phyloP scores from a whole-genome alignment of 1,140 invertebrate species.

The Heliconius congener region DNA sequence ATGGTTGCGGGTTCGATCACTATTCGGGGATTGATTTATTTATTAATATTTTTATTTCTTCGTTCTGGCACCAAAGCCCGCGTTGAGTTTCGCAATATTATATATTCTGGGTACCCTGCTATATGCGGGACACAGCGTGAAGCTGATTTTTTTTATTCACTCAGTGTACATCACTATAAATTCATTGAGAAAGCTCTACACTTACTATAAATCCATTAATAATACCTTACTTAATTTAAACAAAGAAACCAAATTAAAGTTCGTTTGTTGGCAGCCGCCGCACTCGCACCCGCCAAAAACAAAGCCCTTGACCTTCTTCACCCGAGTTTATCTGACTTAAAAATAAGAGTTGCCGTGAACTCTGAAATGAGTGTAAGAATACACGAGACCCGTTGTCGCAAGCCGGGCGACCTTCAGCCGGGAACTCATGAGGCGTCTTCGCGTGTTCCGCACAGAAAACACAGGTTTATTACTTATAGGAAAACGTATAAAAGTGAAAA shows the following conservation, averaged over 20 bases:
- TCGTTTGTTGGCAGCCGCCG: constrained; percentile 58
- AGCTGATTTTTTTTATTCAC: neutral
- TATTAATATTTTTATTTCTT: too few species aligned
- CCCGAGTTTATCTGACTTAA: constrained; percentile 67
- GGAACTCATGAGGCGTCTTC: constrained; percentile 66
- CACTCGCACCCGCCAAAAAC: constrained; percentile 69
- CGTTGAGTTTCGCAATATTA: too few species aligned
- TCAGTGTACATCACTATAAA: neutral
- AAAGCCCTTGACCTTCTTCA: constrained; percentile 74
- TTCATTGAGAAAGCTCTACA: constrained; percentile 9
- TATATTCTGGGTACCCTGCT: too few species aligned
- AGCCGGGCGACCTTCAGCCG: constrained; percentile 61
- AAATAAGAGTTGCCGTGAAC: constrained; percentile 76
- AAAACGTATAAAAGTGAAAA: too few species aligned
- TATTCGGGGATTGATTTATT: too few species aligned
- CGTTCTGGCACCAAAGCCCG: too few species aligned
- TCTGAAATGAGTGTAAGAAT: constrained; percentile 59
- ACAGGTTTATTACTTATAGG: constrained; percentile 13
- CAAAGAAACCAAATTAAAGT: constrained; percentile 59
- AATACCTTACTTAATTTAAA: constrained; percentile 45
- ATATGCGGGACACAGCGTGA: too few species aligned
- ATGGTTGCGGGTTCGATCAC: too few species aligned
- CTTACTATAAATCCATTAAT: constrained; percentile 51
- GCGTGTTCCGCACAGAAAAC: constrained; percentile 45
- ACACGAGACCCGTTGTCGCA: constrained; percentile 63